A percentile compares a stretch with the other conserved stretches of the same genome.
These are phyloP conservation scores for Porites cylindrica DNA, from an alignment of 92 coral and sea anemone genomes.

Conservation along the genomic window DNA sequence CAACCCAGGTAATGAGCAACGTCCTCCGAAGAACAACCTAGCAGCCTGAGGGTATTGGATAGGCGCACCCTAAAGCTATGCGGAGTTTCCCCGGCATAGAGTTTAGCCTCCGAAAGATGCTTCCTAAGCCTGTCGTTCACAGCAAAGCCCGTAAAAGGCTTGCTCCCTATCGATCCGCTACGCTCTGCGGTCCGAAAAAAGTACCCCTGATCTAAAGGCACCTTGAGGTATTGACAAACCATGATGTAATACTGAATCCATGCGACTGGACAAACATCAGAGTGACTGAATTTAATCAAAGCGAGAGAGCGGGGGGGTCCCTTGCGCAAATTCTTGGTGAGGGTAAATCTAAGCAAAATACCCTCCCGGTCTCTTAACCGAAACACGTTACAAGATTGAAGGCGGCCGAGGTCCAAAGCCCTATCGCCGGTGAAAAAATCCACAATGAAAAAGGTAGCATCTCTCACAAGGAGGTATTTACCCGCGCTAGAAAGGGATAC, in stretches of 20 bases:
- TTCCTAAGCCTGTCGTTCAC: too few relatives aligned
- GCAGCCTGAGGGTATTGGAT: too few relatives aligned
- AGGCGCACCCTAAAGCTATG: too few relatives aligned
- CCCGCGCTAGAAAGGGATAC: conserved; percentile 12
- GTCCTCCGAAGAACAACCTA: too few relatives aligned
- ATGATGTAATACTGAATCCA: conserved; percentile 53
- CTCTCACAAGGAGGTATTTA: conserved; percentile 46
- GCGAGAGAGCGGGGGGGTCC: conserved; percentile 31
- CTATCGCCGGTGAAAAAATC: conserved; percentile 61
- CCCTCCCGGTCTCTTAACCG: conserved; percentile 43
- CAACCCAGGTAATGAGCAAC: too few relatives aligned
- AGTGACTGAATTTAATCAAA: conserved; percentile 30
- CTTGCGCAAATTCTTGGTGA: conserved; percentile 36
- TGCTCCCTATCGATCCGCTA: too few relatives aligned
- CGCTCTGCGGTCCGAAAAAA: conserved; percentile 43
- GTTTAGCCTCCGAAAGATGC: too few relatives aligned
- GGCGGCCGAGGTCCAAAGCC: conserved; percentile 61
- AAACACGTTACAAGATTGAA: conserved; percentile 36
- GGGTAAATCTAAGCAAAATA: conserved; percentile 42
- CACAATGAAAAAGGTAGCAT: conserved; percentile 46
- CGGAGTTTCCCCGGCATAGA: too few relatives aligned
- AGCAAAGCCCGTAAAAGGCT: too few relatives aligned
- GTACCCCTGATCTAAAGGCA: conserved; percentile 34
- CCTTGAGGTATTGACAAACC: conserved; percentile 18
- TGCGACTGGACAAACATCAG: conserved; percentile 41